Percentiles rank a stretch among this genome's conserved stretches.
These are phyloP conservation scores for Saguinus imperator DNA, from an alignment of 2,113 vertebrate species.

Conservation along the genomic window DNA sequence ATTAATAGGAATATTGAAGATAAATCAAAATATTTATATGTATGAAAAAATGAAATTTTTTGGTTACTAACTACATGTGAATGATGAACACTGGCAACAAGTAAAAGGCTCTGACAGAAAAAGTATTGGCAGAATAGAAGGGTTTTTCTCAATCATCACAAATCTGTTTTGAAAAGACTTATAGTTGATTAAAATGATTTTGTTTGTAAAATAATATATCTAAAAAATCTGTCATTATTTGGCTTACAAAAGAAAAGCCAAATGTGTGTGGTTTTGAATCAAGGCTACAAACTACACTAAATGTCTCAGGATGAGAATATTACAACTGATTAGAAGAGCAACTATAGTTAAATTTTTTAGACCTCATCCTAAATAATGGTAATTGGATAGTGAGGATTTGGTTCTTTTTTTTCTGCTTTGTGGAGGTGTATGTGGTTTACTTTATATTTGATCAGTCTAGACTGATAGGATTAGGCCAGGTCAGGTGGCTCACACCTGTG, in stretches of 20 bases:
- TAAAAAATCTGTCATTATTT: conserved; percentile 17
- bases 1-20: neutral
- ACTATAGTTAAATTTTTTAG: neutral
- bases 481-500: too few species aligned
- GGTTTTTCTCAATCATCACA: neutral
- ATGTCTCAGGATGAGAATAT: conserved; percentile 18
- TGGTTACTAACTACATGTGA: neutral
- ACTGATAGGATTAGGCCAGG: neutral
- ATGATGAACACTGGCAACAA: neutral
- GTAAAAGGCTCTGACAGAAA: neutral
- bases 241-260: neutral
- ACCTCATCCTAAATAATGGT: neutral
- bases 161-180: neutral
- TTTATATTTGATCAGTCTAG: conserved; percentile 33
- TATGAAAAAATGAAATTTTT: neutral
- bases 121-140: neutral
- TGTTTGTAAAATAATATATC: conserved; percentile 11
- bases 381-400: conserved; percentile 6
- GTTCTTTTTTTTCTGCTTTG: conserved; percentile 19
- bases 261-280: neutral
- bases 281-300: neutral
- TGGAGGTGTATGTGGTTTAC: neutral
- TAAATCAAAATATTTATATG: neutral
- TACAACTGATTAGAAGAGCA: conserved; percentile 14
- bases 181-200: conserved; percentile 1